These are phyloP conservation scores for Sebastes umbrosus DNA, from an alignment of 2,797 vertebrate species.

Conservation along the genomic window DNA sequence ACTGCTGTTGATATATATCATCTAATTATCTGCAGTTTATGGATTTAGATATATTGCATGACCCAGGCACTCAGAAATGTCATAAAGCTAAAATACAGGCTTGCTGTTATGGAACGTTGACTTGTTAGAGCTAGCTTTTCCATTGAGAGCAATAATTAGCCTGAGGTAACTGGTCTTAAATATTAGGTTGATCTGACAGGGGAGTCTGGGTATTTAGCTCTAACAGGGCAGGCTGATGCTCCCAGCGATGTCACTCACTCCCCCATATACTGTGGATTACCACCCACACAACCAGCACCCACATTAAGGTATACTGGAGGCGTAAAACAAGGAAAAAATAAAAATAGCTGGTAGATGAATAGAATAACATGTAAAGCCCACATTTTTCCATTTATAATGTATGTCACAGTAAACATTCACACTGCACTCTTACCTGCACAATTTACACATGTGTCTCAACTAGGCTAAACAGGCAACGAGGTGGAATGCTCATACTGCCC, in stretches of 20 bases:
- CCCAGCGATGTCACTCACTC: neutral
- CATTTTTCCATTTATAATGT: no score
- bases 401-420: no score
- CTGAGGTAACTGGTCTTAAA: neutral
- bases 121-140: neutral
- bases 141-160: neutral
- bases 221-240: no score
- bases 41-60: neutral
- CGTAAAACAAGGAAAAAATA: neutral
- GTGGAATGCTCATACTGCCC: no score
- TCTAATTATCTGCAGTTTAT: neutral
- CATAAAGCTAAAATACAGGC: neutral
- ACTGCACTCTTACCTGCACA: no score
- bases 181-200: neutral
- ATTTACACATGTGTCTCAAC: no score
- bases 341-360: neutral
- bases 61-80: neutral
- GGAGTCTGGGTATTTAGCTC: neutral
- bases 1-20: neutral
- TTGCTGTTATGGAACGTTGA: neutral
- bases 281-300: neutral
- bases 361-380: no score
- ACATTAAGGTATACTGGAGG: neutral
- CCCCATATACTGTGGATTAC: neutral
- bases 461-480: no score